Evolutionary conservation across 2,797 vertebrate species (phyloP), one percentile per base, ranked within the genome.

Genomic region (Hipposideros larvatus): DNA sequence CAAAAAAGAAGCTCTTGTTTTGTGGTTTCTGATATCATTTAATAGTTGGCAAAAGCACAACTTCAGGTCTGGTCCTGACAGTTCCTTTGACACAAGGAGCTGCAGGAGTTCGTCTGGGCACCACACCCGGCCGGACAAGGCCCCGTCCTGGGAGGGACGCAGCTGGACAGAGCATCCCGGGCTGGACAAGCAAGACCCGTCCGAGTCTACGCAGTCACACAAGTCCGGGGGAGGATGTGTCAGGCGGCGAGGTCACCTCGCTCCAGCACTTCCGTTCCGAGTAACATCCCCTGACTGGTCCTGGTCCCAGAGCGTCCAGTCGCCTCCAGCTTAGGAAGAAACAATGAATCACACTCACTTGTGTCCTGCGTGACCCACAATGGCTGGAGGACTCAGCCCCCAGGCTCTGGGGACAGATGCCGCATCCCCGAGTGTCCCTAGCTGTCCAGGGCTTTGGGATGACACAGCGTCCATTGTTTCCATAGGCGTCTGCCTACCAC

Each of bases 211-310:
- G 26, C 22, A 3, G 53, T 10, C 48, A 51, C 48, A 51, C 14
- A 51, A 51, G 48, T 14, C 14, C 14, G 14, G 48, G 43, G 48
- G 48, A 14, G 48, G 48, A 14, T 15, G 48, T 51, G 48, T 5
- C 21, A 34, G 8, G 24, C 24, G 14, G 14, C 5, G 4, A 22
- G 31, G 87, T 31, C 43, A 13, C 34, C 8, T 0, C 5, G 0
- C 68, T 28, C 19, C 0, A 0, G 15, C n/a, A 21, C 21, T 11
- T 21, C 71, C 1, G 4, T 7, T 28, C 31, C 21, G 31, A 31
- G 0, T 1, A 21, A 37, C n/a, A 4, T 0, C 9, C 61, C 57
- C 43, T n/a, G 0, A 9, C 7, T 0, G 4, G n/a, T 41, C 88
- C 88, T 37, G 65, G 31, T 31, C 46, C 31, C 6, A 16, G 31